Evolutionary conservation across 2,797 vertebrate genomes (phyloP).

Genomic region (Tachyglossus aculeatus): DNA sequence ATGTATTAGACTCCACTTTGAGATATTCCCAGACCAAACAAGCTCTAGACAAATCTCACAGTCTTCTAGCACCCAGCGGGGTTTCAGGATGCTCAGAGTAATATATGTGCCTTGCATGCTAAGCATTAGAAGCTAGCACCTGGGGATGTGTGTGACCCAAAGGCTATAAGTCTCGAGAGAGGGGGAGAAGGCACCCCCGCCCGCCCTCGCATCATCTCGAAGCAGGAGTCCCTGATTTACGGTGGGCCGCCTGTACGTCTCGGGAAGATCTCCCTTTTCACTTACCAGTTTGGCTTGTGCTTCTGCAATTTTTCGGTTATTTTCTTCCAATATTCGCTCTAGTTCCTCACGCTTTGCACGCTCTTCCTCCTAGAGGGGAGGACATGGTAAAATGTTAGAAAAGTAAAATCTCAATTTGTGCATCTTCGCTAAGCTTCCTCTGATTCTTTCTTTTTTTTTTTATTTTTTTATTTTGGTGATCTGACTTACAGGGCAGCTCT

Average conservation of each 20-base stretch:
- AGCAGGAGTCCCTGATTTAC: too few species aligned
- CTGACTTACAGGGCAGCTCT: slow-evolving; percentile 80
- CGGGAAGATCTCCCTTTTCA: slow-evolving; percentile 5
- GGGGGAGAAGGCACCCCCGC: neutral
- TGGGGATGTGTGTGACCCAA: too few species aligned
- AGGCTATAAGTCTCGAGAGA: too few species aligned
- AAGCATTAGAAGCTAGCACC: too few species aligned
- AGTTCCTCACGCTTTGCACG: slow-evolving; percentile 98
- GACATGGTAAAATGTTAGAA: slow-evolving; percentile 91
- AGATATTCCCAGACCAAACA: too few species aligned
- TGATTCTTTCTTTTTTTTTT: slow-evolving; percentile 66
- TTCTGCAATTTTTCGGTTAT: slow-evolving; percentile 99
- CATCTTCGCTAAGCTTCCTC: slow-evolving; percentile 79
- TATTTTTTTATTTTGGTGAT: slow-evolving; percentile 63
- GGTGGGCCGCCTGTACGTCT: too few species aligned
- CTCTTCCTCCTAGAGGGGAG: slow-evolving; percentile 97
- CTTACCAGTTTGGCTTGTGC: slow-evolving; percentile 98
- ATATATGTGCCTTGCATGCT: too few species aligned
- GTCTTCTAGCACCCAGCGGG: too few species aligned
- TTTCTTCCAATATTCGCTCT: slow-evolving; percentile 98
- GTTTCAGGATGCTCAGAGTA: too few species aligned
- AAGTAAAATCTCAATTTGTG: slow-evolving; percentile 71
- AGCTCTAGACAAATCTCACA: too few species aligned
- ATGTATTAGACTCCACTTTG: too few species aligned
- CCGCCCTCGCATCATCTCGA: too few species aligned